Evolutionary conservation across 2,113 vertebrate genomes (phyloP).

Genomic region (Lagopus muta): DNA sequence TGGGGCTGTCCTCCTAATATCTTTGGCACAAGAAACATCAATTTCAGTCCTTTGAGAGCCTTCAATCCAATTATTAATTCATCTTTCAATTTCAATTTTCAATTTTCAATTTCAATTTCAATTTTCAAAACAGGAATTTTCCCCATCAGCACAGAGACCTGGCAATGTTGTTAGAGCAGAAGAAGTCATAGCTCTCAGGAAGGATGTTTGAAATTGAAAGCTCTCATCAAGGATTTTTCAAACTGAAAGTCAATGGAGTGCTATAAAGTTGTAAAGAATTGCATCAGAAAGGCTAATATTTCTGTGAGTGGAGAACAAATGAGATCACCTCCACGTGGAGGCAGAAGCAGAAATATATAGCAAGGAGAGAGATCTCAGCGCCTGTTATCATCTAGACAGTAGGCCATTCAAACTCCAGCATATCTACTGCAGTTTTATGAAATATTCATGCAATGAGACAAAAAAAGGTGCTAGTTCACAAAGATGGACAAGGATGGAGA

Average conservation of each 20-base stretch:
- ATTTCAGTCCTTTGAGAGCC: background rate
- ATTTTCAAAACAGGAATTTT: background rate
- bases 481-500: too few species aligned
- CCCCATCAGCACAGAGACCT: background rate
- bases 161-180: background rate
- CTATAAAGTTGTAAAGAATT: background rate
- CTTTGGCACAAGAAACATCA: background rate
- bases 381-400: background rate
- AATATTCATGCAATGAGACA: background rate
- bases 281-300: background rate
- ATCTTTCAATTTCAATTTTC: background rate
- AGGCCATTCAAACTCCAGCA: background rate
- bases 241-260: background rate
- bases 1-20: background rate
- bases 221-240: background rate
- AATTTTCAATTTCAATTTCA: too few species aligned
- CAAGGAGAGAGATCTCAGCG: background rate
- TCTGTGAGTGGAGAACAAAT: background rate
- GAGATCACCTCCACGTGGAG: background rate
- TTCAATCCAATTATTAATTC: background rate
- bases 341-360: background rate
- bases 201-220: background rate
- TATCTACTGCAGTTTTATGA: background rate
- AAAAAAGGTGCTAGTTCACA: background rate
- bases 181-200: background rate